Percentiles rank a stretch among this genome's conserved stretches.
Evolutionary conservation across 2,888 invertebrate genomes (phyloP).

Genomic region (Oligia strigilis): DNA sequence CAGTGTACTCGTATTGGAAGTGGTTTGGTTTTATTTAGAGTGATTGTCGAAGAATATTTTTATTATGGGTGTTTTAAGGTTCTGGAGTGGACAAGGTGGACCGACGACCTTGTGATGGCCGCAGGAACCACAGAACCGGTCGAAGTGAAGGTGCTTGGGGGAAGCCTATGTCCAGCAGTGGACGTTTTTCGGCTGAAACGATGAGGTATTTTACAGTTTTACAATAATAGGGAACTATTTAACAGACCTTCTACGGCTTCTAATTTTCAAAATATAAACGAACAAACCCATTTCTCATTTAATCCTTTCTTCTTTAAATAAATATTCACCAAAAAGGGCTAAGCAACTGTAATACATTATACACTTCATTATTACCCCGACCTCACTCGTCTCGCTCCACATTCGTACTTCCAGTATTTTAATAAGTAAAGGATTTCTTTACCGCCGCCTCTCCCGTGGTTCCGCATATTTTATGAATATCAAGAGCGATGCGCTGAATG

Average conservation of each 20-base stretch:
- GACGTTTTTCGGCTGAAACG: too few species aligned
- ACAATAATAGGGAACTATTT: too few species aligned
- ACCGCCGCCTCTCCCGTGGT: too few species aligned
- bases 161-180: too few species aligned
- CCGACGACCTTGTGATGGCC: too few species aligned
- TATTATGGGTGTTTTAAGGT: too few species aligned
- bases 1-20: not conserved
- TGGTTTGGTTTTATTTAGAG: not conserved
- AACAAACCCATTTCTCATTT: not conserved
- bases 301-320: not conserved
- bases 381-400: conserved; percentile 16
- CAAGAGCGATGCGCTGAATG: not conserved
- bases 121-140: too few species aligned
- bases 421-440: too few species aligned
- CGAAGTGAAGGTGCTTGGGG: too few species aligned
- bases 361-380: conserved; percentile 13
- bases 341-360: conserved; percentile 11
- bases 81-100: too few species aligned
- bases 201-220: too few species aligned
- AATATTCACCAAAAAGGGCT: not conserved
- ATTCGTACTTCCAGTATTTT: conserved; percentile 37
- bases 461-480: not conserved
- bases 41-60: not conserved
- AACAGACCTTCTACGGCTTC: too few species aligned
- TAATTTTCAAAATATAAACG: not conserved